Base-by-base conservation (phyloP, 2,797 vertebrate species). In the Acanthornis magna region DNA sequence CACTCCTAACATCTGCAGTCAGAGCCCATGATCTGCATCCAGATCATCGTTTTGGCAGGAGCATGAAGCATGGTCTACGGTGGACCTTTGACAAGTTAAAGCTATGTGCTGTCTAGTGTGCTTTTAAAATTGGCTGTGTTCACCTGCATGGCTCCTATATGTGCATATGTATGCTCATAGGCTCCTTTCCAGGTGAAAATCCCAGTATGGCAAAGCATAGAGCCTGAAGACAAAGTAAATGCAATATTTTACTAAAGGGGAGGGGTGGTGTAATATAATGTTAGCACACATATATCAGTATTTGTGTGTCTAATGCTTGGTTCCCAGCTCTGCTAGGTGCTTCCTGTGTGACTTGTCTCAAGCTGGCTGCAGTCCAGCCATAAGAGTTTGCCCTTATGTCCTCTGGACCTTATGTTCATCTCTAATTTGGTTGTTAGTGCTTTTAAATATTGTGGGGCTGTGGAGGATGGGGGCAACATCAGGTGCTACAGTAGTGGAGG, bases 1-100 rank as follows among this genome's bases (percentile, higher is more conserved):
- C 92, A 50, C 94, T 96, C 93, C 92, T 92, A 97, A 97, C 97
- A 97, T 98, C 97, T 98, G 97, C 95, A 98, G 95, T 96, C 91
- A 80, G 94, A 97, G 87, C 91, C 89, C 93, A 93, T 96, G 93
- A 97, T 97, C 61, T 47, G 95, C 93, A 98, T 97, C 97, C 96
- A 96, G 94, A 97, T 97, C 96, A 97, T 94, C 32, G 0, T 71
- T 89, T 93, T 92, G 95, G 89, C 93, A 96, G 87, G 90, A 96
- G 84, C 29, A 12, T 93, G 71, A 48, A 54, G 72, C 65, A 66
- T 32, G 67, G 50, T 85, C 82, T 88, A 2, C 47, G 78, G 62
- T 85, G 93, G 83, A 73, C 71, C 84, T 91, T 34, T 94, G 88
- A 93, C 62, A 85, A 94, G 43, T 51, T 93, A 88, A 91, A 96